Evolutionary conservation across 2,888 invertebrate species (phyloP), one percentile per base, ranked within the genome.

Genomic region (Sycophila texana): DNA sequence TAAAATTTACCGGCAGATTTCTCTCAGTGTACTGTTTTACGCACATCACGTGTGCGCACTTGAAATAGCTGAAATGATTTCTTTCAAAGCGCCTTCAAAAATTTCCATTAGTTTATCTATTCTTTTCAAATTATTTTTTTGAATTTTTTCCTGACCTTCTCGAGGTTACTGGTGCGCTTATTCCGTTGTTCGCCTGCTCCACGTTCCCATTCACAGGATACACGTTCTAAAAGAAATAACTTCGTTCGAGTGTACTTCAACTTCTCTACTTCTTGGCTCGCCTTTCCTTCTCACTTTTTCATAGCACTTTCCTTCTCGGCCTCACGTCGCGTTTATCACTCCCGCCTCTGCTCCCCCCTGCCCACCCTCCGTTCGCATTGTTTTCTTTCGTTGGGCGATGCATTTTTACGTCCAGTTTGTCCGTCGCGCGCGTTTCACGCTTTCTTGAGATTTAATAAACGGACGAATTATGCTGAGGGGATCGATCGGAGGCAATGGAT

Each of bases 221-320:
- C 7, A 57, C 57, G 57, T 57, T 10, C 10, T 18, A 57, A 16
- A 57, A 20, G 7, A n/a, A n/a, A 18, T 57, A 18, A 18, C 14
- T 26, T 5, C 10, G 16, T 2, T 1, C 4, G 60, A 16, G 60
- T 26, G 7, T 26, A 4, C 22, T 14, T 18, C 4, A 39, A 39
- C 39, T 39, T 7, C 3, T 26, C 22, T 2, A 5, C 26, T 60
- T 12, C 39, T 26, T 16, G 16, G 20, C 16, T 57, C 63, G 18
- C 57, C 70, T 74, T 61, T 68, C 5, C 66, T 51, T 67, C 72
- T 57, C 58, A 53, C 74, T 74, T 70, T 74, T 71, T 79, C 60
- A 26, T 18, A 30, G 47, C 70, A 79, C 79, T 79, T 79, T 75
- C 66, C 79, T 74, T 71, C 79, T 67, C 53, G 51, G 7, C 26